Base-by-base conservation (phyloP, 1,140 invertebrate species). In the Brachionus rotundiformis region DNA sequence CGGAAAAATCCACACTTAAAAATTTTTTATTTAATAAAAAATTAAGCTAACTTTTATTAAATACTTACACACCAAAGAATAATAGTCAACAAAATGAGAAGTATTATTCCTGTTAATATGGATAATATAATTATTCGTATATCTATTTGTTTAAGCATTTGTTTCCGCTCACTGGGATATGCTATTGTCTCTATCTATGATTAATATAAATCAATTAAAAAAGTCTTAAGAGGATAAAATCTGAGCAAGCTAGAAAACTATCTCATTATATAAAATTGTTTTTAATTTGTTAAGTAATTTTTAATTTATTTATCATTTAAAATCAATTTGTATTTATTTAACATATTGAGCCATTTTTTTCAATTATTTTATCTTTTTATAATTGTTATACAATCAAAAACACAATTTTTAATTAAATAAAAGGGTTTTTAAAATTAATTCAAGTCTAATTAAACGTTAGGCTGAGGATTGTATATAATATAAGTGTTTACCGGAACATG, bases 61-160 rank as follows among this genome's bases (percentile, higher is more conserved):
- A 59, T 59, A 77, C 73, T 77, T 77, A 77, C 73, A 77, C 73
- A 77, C 73, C 73, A 77, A 5, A 77, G 23, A 19, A 77, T 19
- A 27, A 54, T 54, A 3, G 27, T 54, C n/a, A 59, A n/a, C 10
- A 77, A 16, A 7, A 77, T 77, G 19, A 77, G 36, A 33, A 77
- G 47, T 33, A 77, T 59, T 33, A 77, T 49, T 19, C 73, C 73
- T 19, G 47, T 47, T 19, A 54, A 33, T 3, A 77, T 10, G 31
- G 44, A 54, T 36, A 77, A 11, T 33, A 54, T 23, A 19, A 77
- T 77, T 33, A 77, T 54, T 41, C 73, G 31, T 2, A 77, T 44
- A n/a, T 73, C 68, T 44, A 73, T 73, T 29, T 41, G 16, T 25
- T 73, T 39, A 8, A 73, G 19, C 41, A 73, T 25, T 73, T 73